Conservation (phyloP, 92 coral and sea anemone species). For the Epizoanthus scotinus region DNA sequence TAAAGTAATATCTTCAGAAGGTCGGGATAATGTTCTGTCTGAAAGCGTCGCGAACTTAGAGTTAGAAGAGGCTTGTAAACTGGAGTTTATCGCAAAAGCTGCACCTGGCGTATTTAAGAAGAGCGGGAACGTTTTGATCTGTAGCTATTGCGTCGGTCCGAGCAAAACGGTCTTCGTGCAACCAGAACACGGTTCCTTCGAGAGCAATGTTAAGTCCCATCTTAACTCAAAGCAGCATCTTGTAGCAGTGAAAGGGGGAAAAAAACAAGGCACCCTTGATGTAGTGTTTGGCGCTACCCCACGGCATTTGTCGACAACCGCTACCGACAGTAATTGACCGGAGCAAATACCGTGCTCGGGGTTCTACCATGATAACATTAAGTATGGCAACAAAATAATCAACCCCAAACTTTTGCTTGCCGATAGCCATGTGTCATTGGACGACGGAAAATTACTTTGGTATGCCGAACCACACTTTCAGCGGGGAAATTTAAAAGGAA, state of each 20-base stretch:
- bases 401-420: conserved; percentile 45
- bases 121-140: conserved; percentile 8
- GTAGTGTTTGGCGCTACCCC: conserved; percentile 34
- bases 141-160: conserved; percentile 45
- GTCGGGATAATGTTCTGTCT: too few relatives aligned
- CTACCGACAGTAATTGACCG: conserved; percentile 6
- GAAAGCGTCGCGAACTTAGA: too few relatives aligned
- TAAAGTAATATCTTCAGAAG: too few relatives aligned
- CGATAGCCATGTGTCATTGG: conserved; percentile 35
- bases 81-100: too few relatives aligned
- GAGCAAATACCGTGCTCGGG: conserved; percentile 37
- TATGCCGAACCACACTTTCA: conserved; percentile 42
- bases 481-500: conserved; percentile 35
- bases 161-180: conserved; percentile 31
- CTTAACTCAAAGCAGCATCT: conserved; percentile 46
- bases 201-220: conserved; percentile 39
- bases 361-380: conserved; percentile 33
- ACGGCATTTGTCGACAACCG: background rate
- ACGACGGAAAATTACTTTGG: conserved; percentile 48
- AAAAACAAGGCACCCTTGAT: conserved; percentile 43
- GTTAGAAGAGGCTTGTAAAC: too few relatives aligned
- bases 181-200: conserved; percentile 41
- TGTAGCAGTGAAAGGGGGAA: conserved; percentile 37
- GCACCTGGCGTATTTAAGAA: too few relatives aligned
- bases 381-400: conserved; percentile 37